A percentile compares a stretch with the other conserved stretches of the same genome.
Evolutionary conservation across 2,888 invertebrate genomes (phyloP).

Genomic region (Coecobrya sp.): DNA sequence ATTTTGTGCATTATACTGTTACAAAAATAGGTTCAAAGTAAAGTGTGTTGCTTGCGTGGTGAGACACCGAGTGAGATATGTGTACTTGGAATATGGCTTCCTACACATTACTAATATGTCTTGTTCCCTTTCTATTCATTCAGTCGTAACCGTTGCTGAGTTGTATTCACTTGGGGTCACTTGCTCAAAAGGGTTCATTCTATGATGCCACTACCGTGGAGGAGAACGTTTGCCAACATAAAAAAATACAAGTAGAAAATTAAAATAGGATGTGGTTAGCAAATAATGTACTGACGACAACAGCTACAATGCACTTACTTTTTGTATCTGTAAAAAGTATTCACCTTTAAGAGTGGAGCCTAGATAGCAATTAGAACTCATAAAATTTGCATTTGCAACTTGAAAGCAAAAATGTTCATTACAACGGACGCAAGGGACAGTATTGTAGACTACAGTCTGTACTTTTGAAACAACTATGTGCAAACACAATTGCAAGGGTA

Average conservation of each 20-base stretch:
- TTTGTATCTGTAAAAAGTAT: background rate
- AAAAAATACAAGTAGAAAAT: slow-evolving; percentile 20
- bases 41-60: background rate
- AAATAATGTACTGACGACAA: slow-evolving; percentile 1
- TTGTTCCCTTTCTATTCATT: slow-evolving; percentile 52
- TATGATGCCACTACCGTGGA: background rate
- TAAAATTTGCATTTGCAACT: slow-evolving; percentile 51
- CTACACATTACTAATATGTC: slow-evolving; percentile 55
- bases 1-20: slow-evolving; percentile 7
- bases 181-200: slow-evolving; percentile 49
- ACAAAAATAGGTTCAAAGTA: slow-evolving; percentile 1
- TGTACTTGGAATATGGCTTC: background rate
- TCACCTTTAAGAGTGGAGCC: background rate
- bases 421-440: background rate
- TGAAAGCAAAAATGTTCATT: slow-evolving; percentile 23
- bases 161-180: slow-evolving; percentile 64
- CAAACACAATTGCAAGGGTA: background rate
- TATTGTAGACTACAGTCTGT: no score
- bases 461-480: background rate
- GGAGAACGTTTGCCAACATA: background rate
- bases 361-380: slow-evolving; percentile 49
- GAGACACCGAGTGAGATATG: background rate
- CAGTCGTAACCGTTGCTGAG: slow-evolving; percentile 42
- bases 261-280: slow-evolving; percentile 19
- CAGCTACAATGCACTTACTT: background rate